Percentiles rank a stretch among this genome's conserved stretches.
These are phyloP conservation scores for Pteronotus mesoamericanus DNA, from an alignment of 2,797 vertebrate genomes.

Conservation along the genomic window DNA sequence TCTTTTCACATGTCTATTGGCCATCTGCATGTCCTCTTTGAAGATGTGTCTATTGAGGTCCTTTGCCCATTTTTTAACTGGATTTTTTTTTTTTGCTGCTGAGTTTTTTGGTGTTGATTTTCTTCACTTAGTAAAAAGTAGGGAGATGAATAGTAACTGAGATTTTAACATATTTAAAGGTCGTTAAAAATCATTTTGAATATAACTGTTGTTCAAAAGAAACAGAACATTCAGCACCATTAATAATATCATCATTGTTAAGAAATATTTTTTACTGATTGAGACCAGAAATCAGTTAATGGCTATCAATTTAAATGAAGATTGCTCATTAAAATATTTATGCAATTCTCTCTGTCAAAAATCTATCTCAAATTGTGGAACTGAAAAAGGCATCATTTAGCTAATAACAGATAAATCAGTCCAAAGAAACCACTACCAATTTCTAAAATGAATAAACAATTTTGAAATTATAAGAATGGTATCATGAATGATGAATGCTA, in stretches of 20 bases:
- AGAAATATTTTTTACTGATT: neutral
- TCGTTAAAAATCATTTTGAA: neutral
- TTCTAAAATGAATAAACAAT: conserved; percentile 20
- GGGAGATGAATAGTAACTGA: neutral
- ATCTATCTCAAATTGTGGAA: neutral
- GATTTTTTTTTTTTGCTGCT: too few species aligned
- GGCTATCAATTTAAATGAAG: neutral
- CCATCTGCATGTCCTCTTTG: too few species aligned
- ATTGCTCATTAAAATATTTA: neutral
- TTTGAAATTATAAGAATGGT: conserved; percentile 8
- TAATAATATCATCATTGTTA: neutral
- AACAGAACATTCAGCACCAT: neutral
- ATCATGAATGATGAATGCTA: neutral
- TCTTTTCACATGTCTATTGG: too few species aligned
- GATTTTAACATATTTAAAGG: neutral
- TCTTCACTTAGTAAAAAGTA: neutral
- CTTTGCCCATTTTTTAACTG: too few species aligned
- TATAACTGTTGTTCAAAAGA: neutral
- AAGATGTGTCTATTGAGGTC: too few species aligned
- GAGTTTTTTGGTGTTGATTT: neutral
- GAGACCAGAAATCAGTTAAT: neutral
- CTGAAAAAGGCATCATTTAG: neutral
- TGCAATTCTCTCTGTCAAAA: neutral
- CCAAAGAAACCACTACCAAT: neutral
- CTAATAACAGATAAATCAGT: neutral